Base-by-base conservation (phyloP, 2,113 vertebrate species). In the Hyaena hyaena region DNA sequence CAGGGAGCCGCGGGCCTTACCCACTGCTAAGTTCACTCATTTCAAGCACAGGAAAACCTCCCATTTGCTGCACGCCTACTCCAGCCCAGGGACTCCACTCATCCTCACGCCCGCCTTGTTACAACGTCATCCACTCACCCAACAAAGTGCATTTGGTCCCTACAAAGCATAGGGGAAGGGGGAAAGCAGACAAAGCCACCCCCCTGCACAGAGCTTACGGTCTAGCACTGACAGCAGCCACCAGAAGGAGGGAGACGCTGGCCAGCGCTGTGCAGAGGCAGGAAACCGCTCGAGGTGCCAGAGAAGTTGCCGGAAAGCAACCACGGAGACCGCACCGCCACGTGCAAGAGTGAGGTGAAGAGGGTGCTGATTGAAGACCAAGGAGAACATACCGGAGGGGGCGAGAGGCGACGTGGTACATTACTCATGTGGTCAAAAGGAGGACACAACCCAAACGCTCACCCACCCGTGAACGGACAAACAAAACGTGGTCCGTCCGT, bases 401-500 rank as follows among this genome's bases (percentile, higher is more conserved):
- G 3, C 48, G 3, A 7, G 15, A 10, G n/a, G 9, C 12, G 33
- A 48, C 0, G 1, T 7, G 10, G 21, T 0, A 16, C 10, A 0
- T 4, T 11, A 10, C 4, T 71, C 10, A 1, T 1, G 24, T 4
- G 39, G 33, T 15, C 77, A 17, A 33, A 68, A 1, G 39, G 26
- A 4, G 2, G 26, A 50, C 6, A 21, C 31, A 2, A 26, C 5
- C n/a, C 55, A n/a, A 16, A 16, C 0, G 17, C 17, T 87, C 96
- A 12, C 2, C 28, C 9, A 15, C 21, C 19, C 39, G 55, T 31
- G 24, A 39, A 63, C 0, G 5, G 69, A 2, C 24, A 45, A 6
- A 2, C 68, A 80, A 2, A 45, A 19, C 0, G 1, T 0, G 16
- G 8, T 8, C 33, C 3, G 0, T 9, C 87, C 2, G 4, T 4